Evolutionary conservation across 2,888 invertebrate species (phyloP), one percentile per base, ranked within the genome.

Genomic region (Glomeris marginata): DNA sequence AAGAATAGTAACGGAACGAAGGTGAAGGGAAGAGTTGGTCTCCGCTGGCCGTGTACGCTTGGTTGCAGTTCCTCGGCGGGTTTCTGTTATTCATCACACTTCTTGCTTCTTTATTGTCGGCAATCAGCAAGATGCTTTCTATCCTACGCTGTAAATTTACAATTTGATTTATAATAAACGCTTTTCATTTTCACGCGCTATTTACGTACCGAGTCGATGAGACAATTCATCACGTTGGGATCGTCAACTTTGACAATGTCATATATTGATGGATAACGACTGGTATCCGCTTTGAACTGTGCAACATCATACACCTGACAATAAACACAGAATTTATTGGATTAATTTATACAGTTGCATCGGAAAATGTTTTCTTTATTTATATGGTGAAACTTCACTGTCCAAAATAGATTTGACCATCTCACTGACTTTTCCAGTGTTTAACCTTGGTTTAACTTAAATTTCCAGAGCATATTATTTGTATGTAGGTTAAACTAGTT

Each of bases 221-320:
- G 73, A 62, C 77, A 81, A 72, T 94, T 94, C 58, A 78, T 76
- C 1, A 91, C 78, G 13, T 85, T 76, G 0, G 82, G 76, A 69
- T 90, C 80, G 2, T 73, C 66, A 49, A 87, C 77, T 53, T 77
- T 75, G 49, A 94, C 72, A 52, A 80, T 73, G 60, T 86, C 77
- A 46, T 84, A 73, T 13, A 91, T 59, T 20, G 65, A 60, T 1
- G 60, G 60, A 55, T 61, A 64, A 15, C 54, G 48, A 13, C 54
- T 46, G 47, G 50, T 55, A 28, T 54, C 48, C 3, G 59, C 62
- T 47, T 56, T 8, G 45, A 50, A 28, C 13, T 13, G 22, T 1
- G 8, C 5, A 2, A 58, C 57, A 48, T 58, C 45, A 45, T 56
- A 42, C n/a, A 55, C 50, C 64, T 64, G 28, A 55, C 56, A 21